phyloP scores from a whole-genome alignment of 2,888 invertebrate genomes.

The Pammene fasciana region DNA sequence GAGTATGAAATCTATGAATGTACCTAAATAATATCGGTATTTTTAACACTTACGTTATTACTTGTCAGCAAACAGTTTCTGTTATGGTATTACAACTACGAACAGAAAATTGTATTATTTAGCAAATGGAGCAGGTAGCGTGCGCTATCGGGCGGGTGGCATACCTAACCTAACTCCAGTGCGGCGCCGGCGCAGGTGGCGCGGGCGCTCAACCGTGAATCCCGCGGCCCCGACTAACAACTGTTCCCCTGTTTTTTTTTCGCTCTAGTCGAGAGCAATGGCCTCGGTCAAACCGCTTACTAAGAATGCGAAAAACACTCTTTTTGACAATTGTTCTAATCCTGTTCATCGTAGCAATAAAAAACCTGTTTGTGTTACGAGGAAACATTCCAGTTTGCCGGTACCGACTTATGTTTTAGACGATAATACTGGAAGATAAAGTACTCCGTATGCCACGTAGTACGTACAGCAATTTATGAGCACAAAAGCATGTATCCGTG shows the following conservation, averaged over 20 bases:
- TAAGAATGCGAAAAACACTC: slow-evolving; percentile 50
- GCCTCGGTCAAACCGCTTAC: slow-evolving; percentile 59
- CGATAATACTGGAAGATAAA: slow-evolving; percentile 40
- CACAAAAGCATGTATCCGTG: neutral
- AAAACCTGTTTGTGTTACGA: slow-evolving; percentile 49
- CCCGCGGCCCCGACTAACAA: slow-evolving; percentile 67
- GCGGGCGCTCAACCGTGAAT: slow-evolving; percentile 76
- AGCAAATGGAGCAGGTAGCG: slow-evolving; percentile 43
- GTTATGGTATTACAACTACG: neutral
- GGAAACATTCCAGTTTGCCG: slow-evolving; percentile 47
- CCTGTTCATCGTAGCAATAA: slow-evolving; percentile 47
- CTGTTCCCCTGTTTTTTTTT: slow-evolving; percentile 74
- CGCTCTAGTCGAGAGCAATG: slow-evolving; percentile 69
- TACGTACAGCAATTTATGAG: neutral
- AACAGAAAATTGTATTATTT: neutral
- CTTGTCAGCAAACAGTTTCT: too few species aligned
- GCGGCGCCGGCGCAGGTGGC: slow-evolving; percentile 69
- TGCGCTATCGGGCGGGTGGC: slow-evolving; percentile 52
- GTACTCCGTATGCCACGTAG: neutral
- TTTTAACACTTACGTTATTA: too few species aligned
- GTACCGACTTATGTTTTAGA: slow-evolving; percentile 39
- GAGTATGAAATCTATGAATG: neutral
- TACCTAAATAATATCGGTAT: too few species aligned
- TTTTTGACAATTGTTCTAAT: slow-evolving; percentile 51
- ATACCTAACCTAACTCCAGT: slow-evolving; percentile 45